Base-by-base conservation (phyloP, 2,888 invertebrate genomes). In the Perizoma flavofasciatum region DNA sequence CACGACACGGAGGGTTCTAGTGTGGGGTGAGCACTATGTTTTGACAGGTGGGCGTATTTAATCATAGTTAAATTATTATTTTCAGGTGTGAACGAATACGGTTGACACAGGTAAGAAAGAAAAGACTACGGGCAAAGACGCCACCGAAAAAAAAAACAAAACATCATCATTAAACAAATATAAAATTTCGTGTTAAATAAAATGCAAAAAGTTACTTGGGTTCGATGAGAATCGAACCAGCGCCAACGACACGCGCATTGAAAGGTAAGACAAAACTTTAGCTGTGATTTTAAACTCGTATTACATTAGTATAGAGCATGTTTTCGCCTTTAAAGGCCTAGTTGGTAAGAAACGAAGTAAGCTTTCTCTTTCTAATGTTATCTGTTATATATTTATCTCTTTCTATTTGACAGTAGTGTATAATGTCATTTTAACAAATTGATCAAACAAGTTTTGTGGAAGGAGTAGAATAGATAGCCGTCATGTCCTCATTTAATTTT, bases 91-190 rank as follows among this genome's bases (percentile, higher is more conserved):
- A 91, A 77, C 77, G 89, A 69, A 78, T 79, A 59, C 81, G 87
- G 0, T 75, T 91, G 2, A 89, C 88, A 2, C 83, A 91, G 89
- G 87, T 90, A 85, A 88, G 91, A 52, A 79, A 77, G 63, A 82
- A 85, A 32, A 72, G 84, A 0, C 66, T 88, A 50, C 74, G 78
- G 11, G 79, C 79, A 40, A 83, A 83, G 69, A 65, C 70, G 3
- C 68, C 73, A 32, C 72, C 73, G 22, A 83, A 80, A 71, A 74
- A 73, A 52, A 58, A 57, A 63, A 65, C 49, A 49, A 66, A 65
- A 59, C 61, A 65, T 49, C 41, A 43, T 7, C 63, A 59, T 46
- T 61, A 52, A 64, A 64, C 62, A 61, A 64, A 59, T 51, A 55
- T 49, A 35, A 1, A 41, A 59, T 52, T 47, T 49, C 51, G 59